Base-by-base conservation (phyloP, 2,888 invertebrate species). In the Ashinkailepas kermadecensis region DNA sequence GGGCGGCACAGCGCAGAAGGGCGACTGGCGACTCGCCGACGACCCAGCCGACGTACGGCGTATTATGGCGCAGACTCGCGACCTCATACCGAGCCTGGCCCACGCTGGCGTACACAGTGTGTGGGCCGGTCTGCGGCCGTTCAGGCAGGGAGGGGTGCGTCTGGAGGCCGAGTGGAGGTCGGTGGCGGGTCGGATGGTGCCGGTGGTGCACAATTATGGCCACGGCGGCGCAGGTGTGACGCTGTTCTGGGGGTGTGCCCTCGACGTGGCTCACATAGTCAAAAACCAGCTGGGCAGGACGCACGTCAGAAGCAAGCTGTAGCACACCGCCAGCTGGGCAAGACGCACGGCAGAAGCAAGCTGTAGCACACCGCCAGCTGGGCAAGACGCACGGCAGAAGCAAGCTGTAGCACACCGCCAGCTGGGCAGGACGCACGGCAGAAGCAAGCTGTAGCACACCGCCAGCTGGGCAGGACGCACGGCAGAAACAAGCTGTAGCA, bases 221-320 rank as follows among this genome's bases (percentile, higher is more conserved):
- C 97, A 97, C 87, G 96, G 97, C 0, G 96, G 96, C 0, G 95
- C 96, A 87, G 97, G 97, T 0, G 93, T 97, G 0, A 94, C 95
- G 0, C 86, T 95, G 13, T 90, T 91, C 84, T 93, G 94, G 92
- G 95, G 95, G 18, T 95, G 95, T 87, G 94, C 94, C 21, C 86
- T 89, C 9, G 91, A 93, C 83, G 93, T 92, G 0, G 87, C 92
- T 8, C 23, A 54, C 18, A 12, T 74, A 54, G 74, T 74, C 21
- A 74, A 11, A 18, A 18, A 9, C 21, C 54, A 74, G 54, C 8
- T 74, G 18, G 54, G 2, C 9, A 13, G 54, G 15, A 9, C 15
- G 54, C 39, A 25, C 54, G 15, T 0, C 2, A 74, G 18, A 11
- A 67, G 67, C 67, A 67, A 67, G n/a, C 67, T 67, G 67, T 67